phyloP scores from a whole-genome alignment of 2,888 invertebrate species.

The Iphiclides podalirius region DNA sequence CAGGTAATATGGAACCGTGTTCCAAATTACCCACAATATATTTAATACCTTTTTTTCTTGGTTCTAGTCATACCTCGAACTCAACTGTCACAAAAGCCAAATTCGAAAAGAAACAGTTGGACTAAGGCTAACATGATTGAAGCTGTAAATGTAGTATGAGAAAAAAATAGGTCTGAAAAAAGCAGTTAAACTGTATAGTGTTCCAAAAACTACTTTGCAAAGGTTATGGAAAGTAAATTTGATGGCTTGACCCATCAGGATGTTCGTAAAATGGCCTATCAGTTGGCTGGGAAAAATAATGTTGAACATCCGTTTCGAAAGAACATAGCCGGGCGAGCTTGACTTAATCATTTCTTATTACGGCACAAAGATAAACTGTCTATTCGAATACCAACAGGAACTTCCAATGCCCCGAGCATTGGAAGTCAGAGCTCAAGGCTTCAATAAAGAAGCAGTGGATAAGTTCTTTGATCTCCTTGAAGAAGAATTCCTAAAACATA shows the following conservation, averaged over 20 bases:
- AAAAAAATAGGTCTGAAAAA: slow-evolving; percentile 13
- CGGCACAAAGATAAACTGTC: slow-evolving; percentile 9
- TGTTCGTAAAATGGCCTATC: slow-evolving; percentile 13
- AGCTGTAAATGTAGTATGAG: slow-evolving; percentile 8
- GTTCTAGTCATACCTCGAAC: no score
- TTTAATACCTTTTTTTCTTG: no score
- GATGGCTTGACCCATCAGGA: slow-evolving; percentile 2
- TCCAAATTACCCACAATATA: no score
- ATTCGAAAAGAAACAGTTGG: slow-evolving; percentile 6
- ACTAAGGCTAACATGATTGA: slow-evolving; percentile 5
- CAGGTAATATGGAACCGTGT: no score
- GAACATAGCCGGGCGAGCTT: slow-evolving; percentile 11
- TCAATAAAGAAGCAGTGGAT: no score
- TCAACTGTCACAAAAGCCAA: background rate
- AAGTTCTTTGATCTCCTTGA: no score
- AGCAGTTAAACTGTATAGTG: slow-evolving; percentile 14
- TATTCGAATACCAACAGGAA: slow-evolving; percentile 4
- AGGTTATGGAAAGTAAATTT: slow-evolving; percentile 4
- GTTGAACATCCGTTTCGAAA: slow-evolving; percentile 10
- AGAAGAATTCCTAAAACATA: no score
- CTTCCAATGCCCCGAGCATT: slow-evolving; percentile 6
- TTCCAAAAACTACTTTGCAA: slow-evolving; percentile 15
- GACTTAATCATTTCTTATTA: slow-evolving; percentile 9
- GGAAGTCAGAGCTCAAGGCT: no score
- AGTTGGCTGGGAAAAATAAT: no score